Evolutionary conservation across 2,888 invertebrate species (phyloP).

Genomic region (Syritta pipiens): DNA sequence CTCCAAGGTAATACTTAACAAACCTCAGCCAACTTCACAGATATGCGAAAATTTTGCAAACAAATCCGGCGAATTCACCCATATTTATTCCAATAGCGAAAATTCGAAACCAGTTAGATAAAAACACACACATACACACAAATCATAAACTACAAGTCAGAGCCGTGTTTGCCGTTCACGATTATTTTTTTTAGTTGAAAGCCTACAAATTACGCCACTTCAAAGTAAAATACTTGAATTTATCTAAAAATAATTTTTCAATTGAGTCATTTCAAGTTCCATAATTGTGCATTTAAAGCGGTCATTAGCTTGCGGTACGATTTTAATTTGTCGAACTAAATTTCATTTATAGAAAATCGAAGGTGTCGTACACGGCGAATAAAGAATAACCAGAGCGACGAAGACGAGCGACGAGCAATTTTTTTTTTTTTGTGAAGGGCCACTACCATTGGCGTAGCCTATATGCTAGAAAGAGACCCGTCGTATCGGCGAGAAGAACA

Average conservation of each 20-base stretch:
- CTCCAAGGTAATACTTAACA: not conserved
- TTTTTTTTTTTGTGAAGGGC: constrained; percentile 65
- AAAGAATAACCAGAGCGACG: constrained; percentile 17
- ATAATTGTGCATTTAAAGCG: constrained; percentile 12
- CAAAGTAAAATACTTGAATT: constrained; percentile 50
- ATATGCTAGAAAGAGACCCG: constrained; percentile 64
- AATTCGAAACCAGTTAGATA: constrained; percentile 45
- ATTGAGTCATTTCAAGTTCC: not conserved
- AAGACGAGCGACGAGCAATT: constrained; percentile 36
- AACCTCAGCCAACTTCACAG: constrained; percentile 35
- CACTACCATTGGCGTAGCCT: constrained; percentile 54
- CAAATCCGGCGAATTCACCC: constrained; percentile 51
- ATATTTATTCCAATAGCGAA: constrained; percentile 43
- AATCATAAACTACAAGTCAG: constrained; percentile 36
- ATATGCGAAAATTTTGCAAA: constrained; percentile 38
- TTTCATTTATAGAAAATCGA: constrained; percentile 68
- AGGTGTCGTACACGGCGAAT: constrained; percentile 66
- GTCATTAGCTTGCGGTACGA: not conserved
- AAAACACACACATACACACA: constrained; percentile 36
- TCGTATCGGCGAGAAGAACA: constrained; percentile 63
- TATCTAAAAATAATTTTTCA: constrained; percentile 6
- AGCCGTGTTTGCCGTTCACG: constrained; percentile 51
- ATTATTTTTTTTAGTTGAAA: constrained; percentile 37
- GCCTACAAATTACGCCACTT: constrained; percentile 52
- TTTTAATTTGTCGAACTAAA: constrained; percentile 47